Conservation (phyloP, 2,888 invertebrate genomes). For the Xylophagus ater region DNA sequence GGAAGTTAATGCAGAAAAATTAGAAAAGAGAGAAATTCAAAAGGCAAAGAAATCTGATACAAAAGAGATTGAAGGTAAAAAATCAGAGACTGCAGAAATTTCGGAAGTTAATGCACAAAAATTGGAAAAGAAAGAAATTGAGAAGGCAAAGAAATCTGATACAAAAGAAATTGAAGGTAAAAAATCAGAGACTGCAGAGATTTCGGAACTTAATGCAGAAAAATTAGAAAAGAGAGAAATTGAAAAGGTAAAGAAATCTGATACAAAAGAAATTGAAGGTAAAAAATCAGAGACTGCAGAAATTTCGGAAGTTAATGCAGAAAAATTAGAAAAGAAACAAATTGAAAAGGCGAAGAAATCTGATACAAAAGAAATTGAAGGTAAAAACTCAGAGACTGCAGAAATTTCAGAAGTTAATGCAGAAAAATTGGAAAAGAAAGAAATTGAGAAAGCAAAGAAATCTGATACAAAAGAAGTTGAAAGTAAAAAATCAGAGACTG, state of each 20-base stretch:
- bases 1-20: no score
- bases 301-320: slow-evolving; percentile 7
- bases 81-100: no score
- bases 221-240: slow-evolving; percentile 15
- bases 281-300: slow-evolving; percentile 16
- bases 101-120: no score
- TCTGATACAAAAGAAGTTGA: no score
- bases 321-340: slow-evolving; percentile 8
- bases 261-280: slow-evolving; percentile 15
- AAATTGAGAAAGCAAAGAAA: neutral
- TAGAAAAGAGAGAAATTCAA: no score
- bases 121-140: no score
- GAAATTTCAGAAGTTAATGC: slow-evolving; percentile 3
- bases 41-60: no score
- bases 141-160: no score
- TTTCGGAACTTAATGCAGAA: no score
- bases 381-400: no score
- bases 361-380: slow-evolving; percentile 15
- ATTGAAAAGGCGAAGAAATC: neutral
- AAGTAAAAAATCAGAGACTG: slow-evolving; percentile 3
- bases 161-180: slow-evolving; percentile 17
- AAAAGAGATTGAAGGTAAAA: no score
- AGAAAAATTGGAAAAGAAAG: neutral
- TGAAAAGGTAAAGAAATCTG: slow-evolving; percentile 18
- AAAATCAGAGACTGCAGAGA: slow-evolving; percentile 12